phyloP scores from a whole-genome alignment of 35 echinoderm and acorn worm species.

The Lytechinus variegatus region DNA sequence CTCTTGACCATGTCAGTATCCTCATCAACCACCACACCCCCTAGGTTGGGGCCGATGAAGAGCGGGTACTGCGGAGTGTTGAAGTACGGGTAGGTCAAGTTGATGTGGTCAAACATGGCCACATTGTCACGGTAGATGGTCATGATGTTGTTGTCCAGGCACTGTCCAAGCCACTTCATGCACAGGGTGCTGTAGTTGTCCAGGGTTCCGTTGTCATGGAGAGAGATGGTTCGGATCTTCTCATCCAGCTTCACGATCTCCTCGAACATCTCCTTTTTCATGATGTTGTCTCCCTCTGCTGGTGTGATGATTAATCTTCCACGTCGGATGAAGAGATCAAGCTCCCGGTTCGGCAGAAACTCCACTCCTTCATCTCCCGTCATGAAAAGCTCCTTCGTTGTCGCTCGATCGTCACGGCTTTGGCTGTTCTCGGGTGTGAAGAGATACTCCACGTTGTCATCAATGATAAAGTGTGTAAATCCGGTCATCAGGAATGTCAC shows the following conservation, averaged over 20 bases:
- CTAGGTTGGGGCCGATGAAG: constrained; percentile 70
- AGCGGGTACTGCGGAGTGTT: constrained; percentile 25
- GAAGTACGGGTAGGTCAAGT: constrained; percentile 66
- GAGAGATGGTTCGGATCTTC: constrained; percentile 40
- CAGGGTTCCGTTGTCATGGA: constrained; percentile 52
- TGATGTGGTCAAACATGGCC: constrained; percentile 45
- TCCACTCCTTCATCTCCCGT: constrained; percentile 65
- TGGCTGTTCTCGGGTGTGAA: constrained; percentile 75
- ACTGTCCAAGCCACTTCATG: constrained; percentile 62
- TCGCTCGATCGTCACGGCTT: constrained; percentile 53
- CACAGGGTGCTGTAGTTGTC: constrained; percentile 61
- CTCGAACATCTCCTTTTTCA: constrained; percentile 63
- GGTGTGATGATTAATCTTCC: constrained; percentile 55
- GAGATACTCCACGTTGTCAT: constrained; percentile 76
- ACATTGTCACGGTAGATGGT: constrained; percentile 25
- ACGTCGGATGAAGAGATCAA: constrained; percentile 63
- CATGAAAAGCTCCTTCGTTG: constrained; percentile 52
- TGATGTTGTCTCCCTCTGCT: constrained; percentile 57
- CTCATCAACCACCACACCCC: constrained; percentile 54
- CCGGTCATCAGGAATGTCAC: constrained; percentile 33
- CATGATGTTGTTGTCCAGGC: constrained; percentile 70
- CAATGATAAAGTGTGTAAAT: constrained; percentile 55
- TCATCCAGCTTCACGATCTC: constrained; percentile 72
- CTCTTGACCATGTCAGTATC: constrained; percentile 64
- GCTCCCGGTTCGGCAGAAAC: constrained; percentile 69